Conservation (phyloP, 2,888 invertebrate species). For the Timema cristinae region DNA sequence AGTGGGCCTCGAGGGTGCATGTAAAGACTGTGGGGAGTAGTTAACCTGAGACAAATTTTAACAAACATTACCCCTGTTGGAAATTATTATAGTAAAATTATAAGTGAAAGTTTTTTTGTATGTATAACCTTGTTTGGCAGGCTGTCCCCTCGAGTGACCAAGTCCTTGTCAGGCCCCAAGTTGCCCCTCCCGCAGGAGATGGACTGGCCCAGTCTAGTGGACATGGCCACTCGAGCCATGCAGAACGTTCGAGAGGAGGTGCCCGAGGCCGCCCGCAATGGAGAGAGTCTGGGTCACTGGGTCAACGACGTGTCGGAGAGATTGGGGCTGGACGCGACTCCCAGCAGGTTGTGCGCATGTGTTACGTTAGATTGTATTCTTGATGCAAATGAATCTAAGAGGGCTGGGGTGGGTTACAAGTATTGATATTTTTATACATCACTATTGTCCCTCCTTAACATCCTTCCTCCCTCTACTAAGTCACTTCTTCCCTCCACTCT, state of each 20-base stretch:
- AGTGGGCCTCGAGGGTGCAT: too few species aligned
- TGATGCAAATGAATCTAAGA: too few species aligned
- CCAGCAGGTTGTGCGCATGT: constrained; percentile 17
- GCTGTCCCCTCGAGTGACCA: constrained; percentile 42
- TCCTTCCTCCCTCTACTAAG: too few species aligned
- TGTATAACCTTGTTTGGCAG: constrained; percentile 28
- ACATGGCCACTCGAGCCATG: constrained; percentile 73
- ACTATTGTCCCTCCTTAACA: too few species aligned
- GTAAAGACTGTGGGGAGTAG: too few species aligned
- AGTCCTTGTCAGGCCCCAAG: constrained; percentile 32
- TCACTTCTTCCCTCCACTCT: too few species aligned
- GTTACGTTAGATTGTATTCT: too few species aligned
- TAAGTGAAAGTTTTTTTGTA: background rate
- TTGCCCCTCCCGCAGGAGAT: constrained; percentile 65
- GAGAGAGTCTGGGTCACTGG: constrained; percentile 41
- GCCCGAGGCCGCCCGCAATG: constrained; percentile 33
- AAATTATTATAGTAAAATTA: background rate
- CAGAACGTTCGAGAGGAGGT: constrained; percentile 48
- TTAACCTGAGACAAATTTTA: too few species aligned
- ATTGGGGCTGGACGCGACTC: constrained; percentile 40
- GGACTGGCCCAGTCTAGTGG: constrained; percentile 77
- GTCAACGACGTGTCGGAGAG: constrained; percentile 43
- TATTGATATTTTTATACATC: too few species aligned
- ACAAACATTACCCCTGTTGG: too few species aligned
- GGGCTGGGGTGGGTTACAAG: too few species aligned